Evolutionary conservation across 2,113 vertebrate species (phyloP).

Genomic region (Isurus oxyrinchus): DNA sequence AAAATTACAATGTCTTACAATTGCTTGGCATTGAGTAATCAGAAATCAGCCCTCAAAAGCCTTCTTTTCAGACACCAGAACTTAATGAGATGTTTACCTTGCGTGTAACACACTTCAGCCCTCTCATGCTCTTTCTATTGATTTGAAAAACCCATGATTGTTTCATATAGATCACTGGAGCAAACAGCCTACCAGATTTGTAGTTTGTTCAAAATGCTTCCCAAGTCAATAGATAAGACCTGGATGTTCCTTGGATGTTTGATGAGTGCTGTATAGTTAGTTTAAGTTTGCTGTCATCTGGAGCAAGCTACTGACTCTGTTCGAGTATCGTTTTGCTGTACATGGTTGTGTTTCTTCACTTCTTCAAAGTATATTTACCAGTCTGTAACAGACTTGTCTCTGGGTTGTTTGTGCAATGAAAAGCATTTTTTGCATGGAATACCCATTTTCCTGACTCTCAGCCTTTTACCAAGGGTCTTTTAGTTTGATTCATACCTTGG

Average conservation of each 20-base stretch:
- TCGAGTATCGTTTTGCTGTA: neutral
- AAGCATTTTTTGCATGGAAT: neutral
- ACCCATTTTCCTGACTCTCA: neutral
- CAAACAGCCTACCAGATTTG: neutral
- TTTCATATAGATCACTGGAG: neutral
- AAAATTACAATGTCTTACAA: neutral
- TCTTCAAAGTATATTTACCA: neutral
- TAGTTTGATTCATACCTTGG: neutral
- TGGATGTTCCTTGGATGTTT: neutral
- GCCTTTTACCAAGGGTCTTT: too few relatives aligned
- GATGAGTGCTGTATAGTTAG: neutral
- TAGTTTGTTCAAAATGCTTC: neutral
- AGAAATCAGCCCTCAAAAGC: neutral
- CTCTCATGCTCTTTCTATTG: neutral
- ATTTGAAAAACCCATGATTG: neutral
- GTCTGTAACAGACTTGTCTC: neutral
- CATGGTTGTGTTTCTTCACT: neutral
- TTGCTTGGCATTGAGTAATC: neutral
- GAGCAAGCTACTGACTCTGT: neutral
- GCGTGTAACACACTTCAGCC: neutral
- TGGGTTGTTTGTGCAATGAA: neutral
- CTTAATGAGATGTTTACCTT: neutral
- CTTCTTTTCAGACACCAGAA: neutral
- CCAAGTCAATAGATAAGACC: neutral
- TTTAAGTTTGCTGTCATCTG: neutral